Percentiles rank a stretch among this genome's conserved stretches.
phyloP scores from a whole-genome alignment of 1,140 invertebrate species.

The Idris sp. region DNA sequence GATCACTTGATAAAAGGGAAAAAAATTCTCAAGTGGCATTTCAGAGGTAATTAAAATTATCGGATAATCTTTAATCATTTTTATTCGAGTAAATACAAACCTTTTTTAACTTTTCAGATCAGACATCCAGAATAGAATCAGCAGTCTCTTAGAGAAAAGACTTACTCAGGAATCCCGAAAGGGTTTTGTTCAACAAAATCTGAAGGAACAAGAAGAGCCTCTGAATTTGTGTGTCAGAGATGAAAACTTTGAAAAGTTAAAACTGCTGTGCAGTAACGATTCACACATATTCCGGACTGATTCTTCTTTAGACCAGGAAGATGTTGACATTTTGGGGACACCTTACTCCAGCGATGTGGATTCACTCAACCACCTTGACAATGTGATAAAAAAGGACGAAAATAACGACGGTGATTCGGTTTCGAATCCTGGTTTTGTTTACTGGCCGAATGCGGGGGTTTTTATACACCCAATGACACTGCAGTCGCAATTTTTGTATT shows the following conservation, averaged over 20 bases:
- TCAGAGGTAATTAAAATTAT: slow-evolving; percentile 60
- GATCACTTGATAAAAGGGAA: no score
- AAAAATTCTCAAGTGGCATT: slow-evolving; percentile 68
- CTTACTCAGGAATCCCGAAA: slow-evolving; percentile 81
- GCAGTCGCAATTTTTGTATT: slow-evolving; percentile 85
- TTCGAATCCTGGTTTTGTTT: slow-evolving; percentile 78
- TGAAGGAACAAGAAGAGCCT: slow-evolving; percentile 83
- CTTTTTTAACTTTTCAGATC: slow-evolving; percentile 65
- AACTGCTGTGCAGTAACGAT: slow-evolving; percentile 80
- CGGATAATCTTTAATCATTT: no score
- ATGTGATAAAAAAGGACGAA: slow-evolving; percentile 50
- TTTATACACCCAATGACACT: slow-evolving; percentile 86
- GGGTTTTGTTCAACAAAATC: slow-evolving; percentile 62
- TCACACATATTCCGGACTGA: slow-evolving; percentile 80
- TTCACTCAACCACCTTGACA: slow-evolving; percentile 39
- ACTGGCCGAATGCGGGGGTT: slow-evolving; percentile 84
- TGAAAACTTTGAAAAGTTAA: slow-evolving; percentile 82
- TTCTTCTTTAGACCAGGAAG: slow-evolving; percentile 78
- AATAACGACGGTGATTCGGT: slow-evolving; percentile 56
- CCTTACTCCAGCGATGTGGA: slow-evolving; percentile 63
- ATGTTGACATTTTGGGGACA: slow-evolving; percentile 80
- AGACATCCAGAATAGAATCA: slow-evolving; percentile 85
- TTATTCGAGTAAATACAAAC: no score
- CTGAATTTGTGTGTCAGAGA: slow-evolving; percentile 90
- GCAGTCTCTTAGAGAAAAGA: slow-evolving; percentile 83